phyloP scores from a whole-genome alignment of 2,113 vertebrate genomes.

The Astur gentilis region DNA sequence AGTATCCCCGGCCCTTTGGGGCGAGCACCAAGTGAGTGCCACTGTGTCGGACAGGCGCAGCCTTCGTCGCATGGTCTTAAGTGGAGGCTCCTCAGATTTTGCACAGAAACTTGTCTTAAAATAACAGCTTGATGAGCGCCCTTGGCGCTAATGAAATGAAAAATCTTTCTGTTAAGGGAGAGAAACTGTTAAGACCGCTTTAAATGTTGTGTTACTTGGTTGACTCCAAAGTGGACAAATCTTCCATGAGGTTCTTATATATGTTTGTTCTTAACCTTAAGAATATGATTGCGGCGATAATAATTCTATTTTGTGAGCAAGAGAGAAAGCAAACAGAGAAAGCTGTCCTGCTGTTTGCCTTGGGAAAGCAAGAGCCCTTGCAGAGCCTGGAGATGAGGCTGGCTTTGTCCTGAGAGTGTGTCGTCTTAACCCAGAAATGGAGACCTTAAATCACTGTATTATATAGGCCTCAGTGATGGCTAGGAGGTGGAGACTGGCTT shows the following conservation, averaged over 20 bases:
- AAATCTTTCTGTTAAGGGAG: not conserved
- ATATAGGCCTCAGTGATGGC: accelerated
- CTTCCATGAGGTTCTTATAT: not conserved
- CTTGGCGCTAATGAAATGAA: not conserved
- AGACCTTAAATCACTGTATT: not conserved
- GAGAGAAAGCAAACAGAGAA: slow-evolving; percentile 5
- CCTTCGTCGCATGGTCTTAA: accelerated
- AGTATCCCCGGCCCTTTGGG: not conserved
- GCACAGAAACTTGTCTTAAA: not conserved
- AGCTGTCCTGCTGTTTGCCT: not conserved
- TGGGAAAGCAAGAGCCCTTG: not conserved
- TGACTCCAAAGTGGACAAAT: not conserved
- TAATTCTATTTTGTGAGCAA: not conserved
- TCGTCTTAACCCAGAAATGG: not conserved
- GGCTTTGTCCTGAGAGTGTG: not conserved
- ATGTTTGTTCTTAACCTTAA: slow-evolving; percentile 34
- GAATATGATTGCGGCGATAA: not conserved
- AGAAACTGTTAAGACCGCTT: not conserved
- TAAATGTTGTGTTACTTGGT: not conserved
- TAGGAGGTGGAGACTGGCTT: not conserved
- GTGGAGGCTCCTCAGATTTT: not conserved
- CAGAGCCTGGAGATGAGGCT: not conserved
- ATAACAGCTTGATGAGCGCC: not conserved
- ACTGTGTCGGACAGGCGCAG: accelerated
- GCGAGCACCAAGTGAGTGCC: accelerated